Evolutionary conservation across 2,797 vertebrate species (phyloP).

Genomic region (Semaprochilodus insignis): DNA sequence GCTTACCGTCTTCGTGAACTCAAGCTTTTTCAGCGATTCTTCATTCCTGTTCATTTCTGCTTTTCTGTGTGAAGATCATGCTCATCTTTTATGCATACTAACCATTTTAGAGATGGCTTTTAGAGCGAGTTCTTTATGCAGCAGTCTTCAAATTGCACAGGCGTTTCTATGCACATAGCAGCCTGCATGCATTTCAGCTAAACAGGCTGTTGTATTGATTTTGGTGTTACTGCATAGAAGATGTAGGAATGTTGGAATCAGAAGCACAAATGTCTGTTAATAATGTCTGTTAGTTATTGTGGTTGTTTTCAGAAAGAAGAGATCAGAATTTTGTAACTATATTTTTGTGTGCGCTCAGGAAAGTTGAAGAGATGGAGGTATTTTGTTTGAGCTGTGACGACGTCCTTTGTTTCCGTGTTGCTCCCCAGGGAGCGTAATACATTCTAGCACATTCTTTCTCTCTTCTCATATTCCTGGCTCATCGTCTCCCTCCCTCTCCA

Average conservation of each 20-base stretch:
- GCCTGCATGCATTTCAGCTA: background rate
- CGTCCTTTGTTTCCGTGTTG: slow-evolving; percentile 34
- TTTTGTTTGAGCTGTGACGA: slow-evolving; percentile 29
- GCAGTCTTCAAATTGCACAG: background rate
- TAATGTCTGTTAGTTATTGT: slow-evolving; percentile 23
- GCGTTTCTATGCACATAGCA: slow-evolving; percentile 12
- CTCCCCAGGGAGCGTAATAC: slow-evolving; percentile 38
- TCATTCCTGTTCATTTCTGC: slow-evolving; percentile 26
- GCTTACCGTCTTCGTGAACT: background rate
- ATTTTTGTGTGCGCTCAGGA: slow-evolving; percentile 10
- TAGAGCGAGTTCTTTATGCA: background rate
- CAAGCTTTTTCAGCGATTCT: slow-evolving; percentile 10
- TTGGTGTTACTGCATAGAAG: background rate
- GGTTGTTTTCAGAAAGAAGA: background rate
- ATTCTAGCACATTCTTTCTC: slow-evolving; percentile 51
- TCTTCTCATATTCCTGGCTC: slow-evolving; percentile 26
- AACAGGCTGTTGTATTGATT: slow-evolving; percentile 3
- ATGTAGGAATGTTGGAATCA: background rate
- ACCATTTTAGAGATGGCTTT: slow-evolving; percentile 1
- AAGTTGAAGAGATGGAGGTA: slow-evolving; percentile 47
- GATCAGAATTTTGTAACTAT: background rate
- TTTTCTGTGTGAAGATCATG: background rate
- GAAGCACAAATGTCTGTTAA: background rate
- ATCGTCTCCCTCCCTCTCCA: slow-evolving; percentile 17
- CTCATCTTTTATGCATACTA: slow-evolving; percentile 4